Percentiles rank a stretch among this genome's conserved stretches.
Evolutionary conservation across 2,888 invertebrate genomes (phyloP).

Genomic region (Drosophila pullipes): DNA sequence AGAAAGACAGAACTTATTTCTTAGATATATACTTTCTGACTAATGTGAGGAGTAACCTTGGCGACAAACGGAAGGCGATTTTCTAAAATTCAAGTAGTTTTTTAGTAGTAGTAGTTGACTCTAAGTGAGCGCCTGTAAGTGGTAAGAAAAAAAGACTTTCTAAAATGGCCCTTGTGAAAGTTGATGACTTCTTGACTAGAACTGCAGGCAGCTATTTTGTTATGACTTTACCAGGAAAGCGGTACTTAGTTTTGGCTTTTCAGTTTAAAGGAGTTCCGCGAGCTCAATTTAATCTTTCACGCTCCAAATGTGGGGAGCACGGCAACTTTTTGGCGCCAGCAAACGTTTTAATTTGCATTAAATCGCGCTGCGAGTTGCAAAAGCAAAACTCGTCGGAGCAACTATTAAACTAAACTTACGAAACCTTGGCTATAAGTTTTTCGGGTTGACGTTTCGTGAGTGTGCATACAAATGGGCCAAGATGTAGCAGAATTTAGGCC

Average conservation of each 20-base stretch:
- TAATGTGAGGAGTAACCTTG: not conserved
- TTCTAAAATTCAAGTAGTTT: not conserved
- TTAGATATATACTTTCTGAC: not conserved
- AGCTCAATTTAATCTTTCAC: constrained; percentile 66
- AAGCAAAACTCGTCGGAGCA: constrained; percentile 42
- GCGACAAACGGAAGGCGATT: not conserved
- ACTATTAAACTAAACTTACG: constrained; percentile 77
- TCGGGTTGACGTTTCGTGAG: constrained; percentile 55
- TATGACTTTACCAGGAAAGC: constrained; percentile 32
- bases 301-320: constrained; percentile 39
- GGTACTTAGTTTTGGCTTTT: not conserved
- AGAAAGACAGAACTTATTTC: not conserved
- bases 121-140: too few species aligned
- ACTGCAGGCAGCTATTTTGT: constrained; percentile 36
- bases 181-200: constrained; percentile 7
- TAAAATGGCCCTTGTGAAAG: constrained; percentile 21
- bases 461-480: constrained; percentile 70
- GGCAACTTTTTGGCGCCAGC: constrained; percentile 64
- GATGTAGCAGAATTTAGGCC: not conserved
- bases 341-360: constrained; percentile 79
- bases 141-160: not conserved
- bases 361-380: constrained; percentile 57
- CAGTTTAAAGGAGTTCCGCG: constrained; percentile 3
- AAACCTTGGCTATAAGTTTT: constrained; percentile 62
- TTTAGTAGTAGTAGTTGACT: too few species aligned